Base-by-base conservation (phyloP, 2,113 vertebrate species). In the Otis tarda region DNA sequence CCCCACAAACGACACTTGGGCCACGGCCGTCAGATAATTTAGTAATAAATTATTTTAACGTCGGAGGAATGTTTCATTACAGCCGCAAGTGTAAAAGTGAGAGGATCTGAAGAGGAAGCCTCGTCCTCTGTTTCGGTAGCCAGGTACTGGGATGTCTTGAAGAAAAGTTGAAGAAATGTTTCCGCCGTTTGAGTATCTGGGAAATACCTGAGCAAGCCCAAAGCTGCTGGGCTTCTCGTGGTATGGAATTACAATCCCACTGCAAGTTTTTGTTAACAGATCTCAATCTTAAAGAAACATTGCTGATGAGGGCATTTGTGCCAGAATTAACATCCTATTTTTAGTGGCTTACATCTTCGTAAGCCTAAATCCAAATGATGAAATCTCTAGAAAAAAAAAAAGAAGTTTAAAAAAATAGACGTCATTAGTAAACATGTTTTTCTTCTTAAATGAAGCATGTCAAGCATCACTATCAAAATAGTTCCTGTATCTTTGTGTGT, bases 1-100 rank as follows among this genome's bases (percentile, higher is more conserved):
- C 37, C 99, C 99, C 23, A 95, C 98, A 75, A 98, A 97, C 63
- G 98, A 98, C 88, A 86, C 95, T 41, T 99, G 99, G 99, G 98
- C 98, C 61, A 98, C 98, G 0, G 98, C 98, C 55, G 83, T 99
- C 87, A 98, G 98, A 93, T 97, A 64, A 95, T 33, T 50, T 6
- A 35, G 7, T 20, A 39, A 53, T 27, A 7, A 75, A 24, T 69
- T 28, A 13, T n/a, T 76, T 57, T 57, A n/a, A 1, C 0, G 0
- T 18, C 49, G 45, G 45, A 91, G n/a, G 57, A 83, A 53, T 31
- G 35, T 77, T 69, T 52, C 0, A 0, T 59, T 83, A 7, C 0
- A 33, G 24, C 70, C 14, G 3, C 0, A 0, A 9, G 1, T 30
- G 55, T 49, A 73, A 35, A 43, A 28, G 18, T 4, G n/a, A 68